These are phyloP conservation scores for Sebastes paucispinis DNA, from an alignment of 2,797 vertebrate genomes.

Conservation along the genomic window DNA sequence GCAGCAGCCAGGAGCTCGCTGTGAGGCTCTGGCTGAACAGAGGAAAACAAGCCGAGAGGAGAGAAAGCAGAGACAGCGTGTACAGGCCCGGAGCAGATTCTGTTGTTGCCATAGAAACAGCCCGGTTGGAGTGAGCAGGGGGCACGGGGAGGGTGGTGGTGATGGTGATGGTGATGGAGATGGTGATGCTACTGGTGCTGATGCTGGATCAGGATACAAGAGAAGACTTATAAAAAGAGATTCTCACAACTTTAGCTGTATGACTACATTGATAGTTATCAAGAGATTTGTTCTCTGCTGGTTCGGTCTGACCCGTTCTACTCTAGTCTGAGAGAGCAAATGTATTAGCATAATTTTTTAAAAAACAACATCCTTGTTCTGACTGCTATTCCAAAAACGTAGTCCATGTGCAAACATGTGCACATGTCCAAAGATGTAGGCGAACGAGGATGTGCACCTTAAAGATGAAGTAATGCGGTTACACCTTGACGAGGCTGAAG, in stretches of 20 bases:
- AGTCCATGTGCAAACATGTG: neutral
- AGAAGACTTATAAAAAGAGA: neutral
- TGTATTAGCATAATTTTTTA: neutral
- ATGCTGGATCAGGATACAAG: slow-evolving; percentile 37
- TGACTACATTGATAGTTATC: neutral
- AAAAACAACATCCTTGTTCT: neutral
- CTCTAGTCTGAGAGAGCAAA: neutral
- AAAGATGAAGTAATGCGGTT: neutral
- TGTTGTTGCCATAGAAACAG: slow-evolving; percentile 82
- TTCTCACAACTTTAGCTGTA: neutral
- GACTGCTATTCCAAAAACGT: neutral
- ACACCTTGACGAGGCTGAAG: neutral
- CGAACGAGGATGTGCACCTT: neutral
- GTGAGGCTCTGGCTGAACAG: slow-evolving; percentile 35
- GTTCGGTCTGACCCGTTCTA: neutral
- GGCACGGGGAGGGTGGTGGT: slow-evolving; percentile 49
- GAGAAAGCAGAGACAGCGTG: slow-evolving; percentile 48
- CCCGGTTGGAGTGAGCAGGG: slow-evolving; percentile 56
- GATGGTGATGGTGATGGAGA: slow-evolving; percentile 54
- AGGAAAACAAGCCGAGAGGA: slow-evolving; percentile 59
- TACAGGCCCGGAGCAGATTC: slow-evolving; percentile 70
- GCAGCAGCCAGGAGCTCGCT: slow-evolving; percentile 42
- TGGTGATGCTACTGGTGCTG: slow-evolving; percentile 61
- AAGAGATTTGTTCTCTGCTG: neutral
- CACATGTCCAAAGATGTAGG: neutral